Base-by-base conservation (phyloP, 2,888 invertebrate genomes). In the Lumbricus terrestris region DNA sequence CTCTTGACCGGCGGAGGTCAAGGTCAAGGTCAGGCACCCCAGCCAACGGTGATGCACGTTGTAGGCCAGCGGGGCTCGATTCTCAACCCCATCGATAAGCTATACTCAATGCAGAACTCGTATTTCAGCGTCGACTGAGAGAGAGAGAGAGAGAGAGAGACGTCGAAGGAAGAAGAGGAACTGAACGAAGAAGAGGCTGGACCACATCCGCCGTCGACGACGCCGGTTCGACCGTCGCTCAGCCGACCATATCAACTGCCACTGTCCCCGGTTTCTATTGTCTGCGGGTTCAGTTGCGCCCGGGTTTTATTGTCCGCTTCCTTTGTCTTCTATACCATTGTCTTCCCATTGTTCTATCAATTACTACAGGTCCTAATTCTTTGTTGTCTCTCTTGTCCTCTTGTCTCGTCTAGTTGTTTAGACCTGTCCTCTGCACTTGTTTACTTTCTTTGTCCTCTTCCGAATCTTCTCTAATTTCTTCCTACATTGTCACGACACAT, bases 21-120 rank as follows among this genome's bases (percentile, higher is more conserved):
- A 37, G 35, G 34, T 13, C 35, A 20, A 85, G 37, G 37, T 37
- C 85, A 85, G 23, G 35, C 34, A 20, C 35, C 35, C n/a, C 85
- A 85, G 85, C 85, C 34, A 29, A 8, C 8, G 85, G 16, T 18
- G 6, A 85, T 33, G 83, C 33, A 35, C 85, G 38, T 37, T 4
- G 40, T 13, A 16, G 35, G 23, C 37, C 35, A 35, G 20, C 89
- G 34, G 20, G 35, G 38, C 5, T 89, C 89, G 16, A 40, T 90
- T 34, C 88, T 90, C 34, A 98, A 98, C 95, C 99, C 98, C 89
- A 99, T 99, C 94, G 98, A 99, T 95, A 98, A 98, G 96, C 96
- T 99, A 92, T 99, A 98, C 96, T 97, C 98, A 94, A 99, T 99
- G 99, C 98, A 98, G 95, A 98, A 97, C 95, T 98, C 98, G 88